Percentiles rank a stretch among this genome's conserved stretches.
phyloP scores from a whole-genome alignment of 2,797 vertebrate genomes.

The Myotis daubentonii region DNA sequence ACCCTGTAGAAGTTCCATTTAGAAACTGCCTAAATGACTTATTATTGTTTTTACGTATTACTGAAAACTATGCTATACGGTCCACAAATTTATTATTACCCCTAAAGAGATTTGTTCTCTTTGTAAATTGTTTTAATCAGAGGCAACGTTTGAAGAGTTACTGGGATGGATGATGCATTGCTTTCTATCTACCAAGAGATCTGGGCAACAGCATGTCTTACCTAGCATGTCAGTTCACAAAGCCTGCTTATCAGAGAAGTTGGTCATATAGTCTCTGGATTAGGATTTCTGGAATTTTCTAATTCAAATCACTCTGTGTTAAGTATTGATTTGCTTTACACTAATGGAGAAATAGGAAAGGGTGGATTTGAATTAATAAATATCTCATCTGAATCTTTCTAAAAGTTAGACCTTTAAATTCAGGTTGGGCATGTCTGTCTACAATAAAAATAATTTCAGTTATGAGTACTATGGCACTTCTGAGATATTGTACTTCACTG shows the following conservation, averaged over 20 bases:
- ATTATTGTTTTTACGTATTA: neutral
- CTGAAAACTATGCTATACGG: neutral
- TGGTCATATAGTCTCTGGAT: neutral
- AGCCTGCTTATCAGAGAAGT: neutral
- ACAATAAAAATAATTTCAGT: neutral
- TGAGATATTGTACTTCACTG: neutral
- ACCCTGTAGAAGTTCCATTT: neutral
- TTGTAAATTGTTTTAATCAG: neutral
- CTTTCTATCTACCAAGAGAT: neutral
- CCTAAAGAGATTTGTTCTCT: neutral
- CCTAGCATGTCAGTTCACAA: neutral
- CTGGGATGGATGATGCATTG: neutral
- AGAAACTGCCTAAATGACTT: neutral
- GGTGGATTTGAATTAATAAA: neutral
- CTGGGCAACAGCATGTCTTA: neutral
- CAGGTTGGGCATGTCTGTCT: neutral
- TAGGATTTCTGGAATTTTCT: neutral
- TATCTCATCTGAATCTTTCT: neutral
- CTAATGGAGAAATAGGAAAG: neutral
- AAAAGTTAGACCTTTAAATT: neutral
- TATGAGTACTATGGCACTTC: neutral
- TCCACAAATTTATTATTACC: neutral
- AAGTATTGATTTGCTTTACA: slow-evolving; percentile 13
- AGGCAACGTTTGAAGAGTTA: neutral
- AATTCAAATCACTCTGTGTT: neutral